Percentiles rank a stretch among this genome's conserved stretches.
Conservation (phyloP, 2,797 vertebrate genomes). For the Leuciscus waleckii region DNA sequence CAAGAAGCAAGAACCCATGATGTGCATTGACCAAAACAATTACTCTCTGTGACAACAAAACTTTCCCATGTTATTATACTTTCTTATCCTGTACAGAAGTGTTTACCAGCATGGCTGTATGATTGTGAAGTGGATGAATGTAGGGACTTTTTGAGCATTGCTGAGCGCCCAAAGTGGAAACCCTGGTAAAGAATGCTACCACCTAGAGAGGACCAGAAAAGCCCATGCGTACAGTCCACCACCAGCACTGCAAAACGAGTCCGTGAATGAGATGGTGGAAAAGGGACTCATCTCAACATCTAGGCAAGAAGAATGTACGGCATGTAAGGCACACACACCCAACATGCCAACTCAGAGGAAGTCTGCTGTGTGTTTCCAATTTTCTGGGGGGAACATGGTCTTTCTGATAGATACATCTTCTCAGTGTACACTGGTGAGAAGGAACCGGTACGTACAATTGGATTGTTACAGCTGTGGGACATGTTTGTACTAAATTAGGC, state of each 20-base stretch:
- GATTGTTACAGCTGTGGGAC: not conserved
- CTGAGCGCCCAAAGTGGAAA: slow-evolving; percentile 31
- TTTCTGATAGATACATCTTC: not conserved
- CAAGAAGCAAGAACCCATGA: too few relatives aligned
- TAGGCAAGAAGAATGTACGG: not conserved
- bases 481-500: not conserved
- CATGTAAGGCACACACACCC: too few relatives aligned
- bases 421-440: slow-evolving; percentile 20
- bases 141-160: slow-evolving; percentile 13
- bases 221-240: too few relatives aligned
- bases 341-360: not conserved
- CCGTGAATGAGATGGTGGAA: not conserved
- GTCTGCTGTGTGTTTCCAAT: slow-evolving; percentile 6
- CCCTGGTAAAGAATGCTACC: slow-evolving; percentile 22
- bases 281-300: slow-evolving; percentile 13
- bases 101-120: too few relatives aligned
- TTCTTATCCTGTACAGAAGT: not conserved
- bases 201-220: not conserved
- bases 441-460: not conserved
- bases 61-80: too few relatives aligned
- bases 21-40: too few relatives aligned
- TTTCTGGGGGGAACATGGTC: slow-evolving; percentile 3
- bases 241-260: not conserved
- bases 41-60: too few relatives aligned
- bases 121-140: slow-evolving; percentile 27